Evolutionary conservation across 2,113 vertebrate genomes (phyloP).

Genomic region (Cettia cetti): DNA sequence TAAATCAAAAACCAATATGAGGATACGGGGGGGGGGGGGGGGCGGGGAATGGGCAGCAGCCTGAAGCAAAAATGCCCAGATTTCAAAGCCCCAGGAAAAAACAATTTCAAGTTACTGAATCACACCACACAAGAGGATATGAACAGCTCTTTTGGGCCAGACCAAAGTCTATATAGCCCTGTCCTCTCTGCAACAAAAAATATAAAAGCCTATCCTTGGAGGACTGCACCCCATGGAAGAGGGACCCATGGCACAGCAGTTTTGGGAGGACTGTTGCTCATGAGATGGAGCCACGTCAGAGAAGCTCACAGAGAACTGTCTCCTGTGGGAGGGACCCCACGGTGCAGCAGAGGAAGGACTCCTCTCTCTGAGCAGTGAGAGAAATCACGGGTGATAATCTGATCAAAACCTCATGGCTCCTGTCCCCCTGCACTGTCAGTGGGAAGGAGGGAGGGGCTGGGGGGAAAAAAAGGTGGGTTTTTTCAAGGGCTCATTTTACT

Average conservation of each 20-base stretch:
- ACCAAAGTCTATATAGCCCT: neutral
- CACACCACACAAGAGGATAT: neutral
- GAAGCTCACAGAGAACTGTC: neutral
- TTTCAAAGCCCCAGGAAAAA: neutral
- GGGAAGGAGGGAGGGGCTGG: neutral
- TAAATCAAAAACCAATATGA: neutral
- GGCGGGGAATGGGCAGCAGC: neutral
- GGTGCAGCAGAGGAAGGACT: neutral
- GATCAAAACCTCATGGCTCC: rapidly evolving
- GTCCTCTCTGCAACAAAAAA: neutral
- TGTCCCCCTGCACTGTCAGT: rapidly evolving
- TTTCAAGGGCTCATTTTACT: neutral
- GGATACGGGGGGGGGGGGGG: rapidly evolving
- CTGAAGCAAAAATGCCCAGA: neutral
- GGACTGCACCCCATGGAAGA: neutral
- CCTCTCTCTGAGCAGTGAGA: neutral
- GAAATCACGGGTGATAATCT: neutral
- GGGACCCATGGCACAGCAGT: rapidly evolving
- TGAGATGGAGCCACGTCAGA: rapidly evolving
- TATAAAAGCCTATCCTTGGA: neutral
- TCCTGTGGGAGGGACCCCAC: rapidly evolving
- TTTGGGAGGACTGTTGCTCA: neutral
- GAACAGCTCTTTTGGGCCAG: neutral
- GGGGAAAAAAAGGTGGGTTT: rapidly evolving
- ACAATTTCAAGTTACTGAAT: neutral